Percentiles rank a stretch among this genome's conserved stretches.
Conservation (phyloP, 2,797 vertebrate species). For the Labeo calbasu region DNA sequence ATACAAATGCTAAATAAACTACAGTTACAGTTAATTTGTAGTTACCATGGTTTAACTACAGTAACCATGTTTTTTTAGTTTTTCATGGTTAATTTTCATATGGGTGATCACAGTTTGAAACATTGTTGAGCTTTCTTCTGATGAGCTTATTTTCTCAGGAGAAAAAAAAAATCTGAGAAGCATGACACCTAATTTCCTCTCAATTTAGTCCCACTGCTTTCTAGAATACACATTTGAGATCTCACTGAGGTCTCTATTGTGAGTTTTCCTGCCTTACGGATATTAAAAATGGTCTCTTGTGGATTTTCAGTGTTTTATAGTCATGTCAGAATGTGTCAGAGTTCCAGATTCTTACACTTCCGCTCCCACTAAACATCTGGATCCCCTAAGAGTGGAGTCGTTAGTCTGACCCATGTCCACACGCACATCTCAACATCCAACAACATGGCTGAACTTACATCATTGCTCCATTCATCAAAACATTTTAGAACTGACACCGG, state of each 20-base stretch:
- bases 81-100: no score
- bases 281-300: background rate
- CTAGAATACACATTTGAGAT: background rate
- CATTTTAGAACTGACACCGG: slow-evolving; percentile 32
- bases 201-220: background rate
- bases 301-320: slow-evolving; percentile 6
- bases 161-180: background rate
- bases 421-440: slow-evolving; percentile 23
- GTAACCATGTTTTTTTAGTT: no score
- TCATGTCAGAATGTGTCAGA: slow-evolving; percentile 11
- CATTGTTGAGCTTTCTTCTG: background rate
- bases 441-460: slow-evolving; percentile 41
- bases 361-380: slow-evolving; percentile 48
- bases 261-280: background rate
- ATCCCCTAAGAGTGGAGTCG: slow-evolving; percentile 31
- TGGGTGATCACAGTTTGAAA: background rate
- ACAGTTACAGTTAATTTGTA: no score
- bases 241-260: background rate
- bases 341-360: background rate
- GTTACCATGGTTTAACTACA: no score
- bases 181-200: background rate
- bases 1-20: no score
- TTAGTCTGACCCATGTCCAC: slow-evolving; percentile 17
- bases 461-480: slow-evolving; percentile 25
- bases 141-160: background rate